Evolutionary conservation across 2,113 vertebrate genomes (phyloP).

Genomic region (Cyprinus carpio): DNA sequence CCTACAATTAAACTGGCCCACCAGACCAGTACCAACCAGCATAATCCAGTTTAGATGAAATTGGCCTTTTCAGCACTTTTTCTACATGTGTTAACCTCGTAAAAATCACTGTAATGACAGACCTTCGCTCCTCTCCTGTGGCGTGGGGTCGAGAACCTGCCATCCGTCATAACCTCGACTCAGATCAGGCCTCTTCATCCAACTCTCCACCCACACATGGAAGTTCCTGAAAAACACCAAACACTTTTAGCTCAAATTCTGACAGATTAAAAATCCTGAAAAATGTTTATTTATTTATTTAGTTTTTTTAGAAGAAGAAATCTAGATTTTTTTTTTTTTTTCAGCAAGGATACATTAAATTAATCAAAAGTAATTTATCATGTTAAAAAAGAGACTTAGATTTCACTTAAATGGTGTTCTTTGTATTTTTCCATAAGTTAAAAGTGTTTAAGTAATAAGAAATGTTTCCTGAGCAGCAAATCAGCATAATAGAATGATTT

Average conservation of each 20-base stretch:
- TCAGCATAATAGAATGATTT: not conserved
- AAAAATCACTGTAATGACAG: not conserved
- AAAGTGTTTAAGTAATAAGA: too few relatives aligned
- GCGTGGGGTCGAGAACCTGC: constrained; percentile 92
- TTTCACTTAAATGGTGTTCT: not conserved
- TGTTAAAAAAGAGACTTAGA: not conserved
- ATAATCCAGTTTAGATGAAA: too few relatives aligned
- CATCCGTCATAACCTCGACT: constrained; percentile 79
- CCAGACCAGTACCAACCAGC: too few relatives aligned
- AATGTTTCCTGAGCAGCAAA: not conserved
- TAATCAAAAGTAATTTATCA: too few relatives aligned
- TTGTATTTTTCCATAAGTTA: too few relatives aligned
- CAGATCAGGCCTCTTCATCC: constrained; percentile 88
- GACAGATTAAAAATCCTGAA: not conserved
- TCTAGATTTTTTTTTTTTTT: too few relatives aligned
- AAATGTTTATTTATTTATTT: too few relatives aligned
- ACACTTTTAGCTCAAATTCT: not conserved
- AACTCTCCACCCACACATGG: constrained; percentile 93
- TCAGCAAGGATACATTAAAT: too few relatives aligned
- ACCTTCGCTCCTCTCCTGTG: constrained; percentile 91
- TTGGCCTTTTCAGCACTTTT: not conserved
- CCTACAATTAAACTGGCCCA: too few relatives aligned
- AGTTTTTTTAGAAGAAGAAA: too few relatives aligned
- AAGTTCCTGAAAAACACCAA: constrained; percentile 82
- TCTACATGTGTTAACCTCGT: not conserved